Evolutionary conservation across 1,140 invertebrate genomes (phyloP).

Genomic region (Periplaneta americana): DNA sequence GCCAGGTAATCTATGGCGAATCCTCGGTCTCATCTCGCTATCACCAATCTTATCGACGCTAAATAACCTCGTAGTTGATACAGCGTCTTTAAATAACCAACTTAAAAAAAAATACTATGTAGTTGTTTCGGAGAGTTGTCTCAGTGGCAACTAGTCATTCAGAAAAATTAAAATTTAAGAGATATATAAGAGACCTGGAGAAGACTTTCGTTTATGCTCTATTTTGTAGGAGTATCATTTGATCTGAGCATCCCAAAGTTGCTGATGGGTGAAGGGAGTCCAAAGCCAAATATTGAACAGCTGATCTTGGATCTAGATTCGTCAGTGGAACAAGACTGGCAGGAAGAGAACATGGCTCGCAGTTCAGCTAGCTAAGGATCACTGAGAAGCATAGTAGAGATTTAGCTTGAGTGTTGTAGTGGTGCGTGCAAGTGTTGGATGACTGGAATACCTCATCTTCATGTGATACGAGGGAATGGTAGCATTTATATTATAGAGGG

Average conservation of each 20-base stretch:
- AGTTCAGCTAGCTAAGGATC: neutral
- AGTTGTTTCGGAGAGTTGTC: too few relatives aligned
- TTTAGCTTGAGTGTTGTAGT: neutral
- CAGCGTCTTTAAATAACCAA: too few relatives aligned
- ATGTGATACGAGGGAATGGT: neutral
- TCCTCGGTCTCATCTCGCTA: too few relatives aligned
- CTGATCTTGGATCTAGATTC: slow-evolving; percentile 19
- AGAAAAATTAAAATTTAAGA: too few relatives aligned
- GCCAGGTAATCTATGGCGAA: too few relatives aligned
- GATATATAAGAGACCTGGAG: too few relatives aligned
- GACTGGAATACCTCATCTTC: neutral
- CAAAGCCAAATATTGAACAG: slow-evolving; percentile 21
- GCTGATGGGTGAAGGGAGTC: slow-evolving; percentile 2
- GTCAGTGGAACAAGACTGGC: slow-evolving; percentile 18
- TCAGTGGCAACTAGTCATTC: too few relatives aligned
- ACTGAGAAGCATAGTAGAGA: neutral
- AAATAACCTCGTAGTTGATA: too few relatives aligned
- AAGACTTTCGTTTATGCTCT: neutral
- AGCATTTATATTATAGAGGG: neutral
- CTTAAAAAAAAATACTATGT: too few relatives aligned
- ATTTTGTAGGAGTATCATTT: slow-evolving; percentile 7
- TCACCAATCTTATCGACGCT: too few relatives aligned
- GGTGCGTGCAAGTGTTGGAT: neutral
- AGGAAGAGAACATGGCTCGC: slow-evolving; percentile 4
- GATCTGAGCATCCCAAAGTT: slow-evolving; percentile 12